Evolutionary conservation across 2,888 invertebrate species (phyloP).

Genomic region (Lomographa bimaculata): DNA sequence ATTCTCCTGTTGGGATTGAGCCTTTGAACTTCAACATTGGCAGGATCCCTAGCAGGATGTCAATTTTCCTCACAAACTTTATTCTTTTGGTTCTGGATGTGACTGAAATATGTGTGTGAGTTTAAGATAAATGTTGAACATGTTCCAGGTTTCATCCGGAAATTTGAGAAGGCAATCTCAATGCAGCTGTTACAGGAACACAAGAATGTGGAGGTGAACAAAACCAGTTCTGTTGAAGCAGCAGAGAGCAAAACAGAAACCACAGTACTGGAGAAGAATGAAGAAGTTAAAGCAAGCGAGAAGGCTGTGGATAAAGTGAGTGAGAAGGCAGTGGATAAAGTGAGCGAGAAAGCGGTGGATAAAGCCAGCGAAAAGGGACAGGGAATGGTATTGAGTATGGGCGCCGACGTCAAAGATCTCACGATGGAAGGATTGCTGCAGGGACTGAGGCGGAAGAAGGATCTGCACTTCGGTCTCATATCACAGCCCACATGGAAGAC

Average conservation of each 20-base stretch:
- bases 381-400: conserved; percentile 38
- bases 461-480: conserved; percentile 69
- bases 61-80: too few species aligned
- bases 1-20: too few species aligned
- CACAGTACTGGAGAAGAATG: conserved; percentile 1
- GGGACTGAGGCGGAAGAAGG: conserved; percentile 67
- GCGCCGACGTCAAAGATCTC: conserved; percentile 61
- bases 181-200: conserved; percentile 39
- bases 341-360: too few species aligned
- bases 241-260: conserved; percentile 15
- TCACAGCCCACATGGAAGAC: conserved; percentile 68
- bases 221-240: conserved; percentile 41
- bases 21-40: too few species aligned
- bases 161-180: conserved; percentile 60
- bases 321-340: too few species aligned
- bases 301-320: too few species aligned
- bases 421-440: conserved; percentile 64
- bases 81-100: too few species aligned
- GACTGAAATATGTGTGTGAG: too few species aligned
- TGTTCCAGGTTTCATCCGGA: conserved; percentile 60
- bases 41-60: too few species aligned
- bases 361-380: not conserved
- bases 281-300: too few species aligned
- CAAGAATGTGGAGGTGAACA: conserved; percentile 37
- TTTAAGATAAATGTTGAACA: too few species aligned